Percentiles rank a stretch among this genome's conserved stretches.
phyloP scores from a whole-genome alignment of 2,888 invertebrate genomes.

The Dryobota labecula region DNA sequence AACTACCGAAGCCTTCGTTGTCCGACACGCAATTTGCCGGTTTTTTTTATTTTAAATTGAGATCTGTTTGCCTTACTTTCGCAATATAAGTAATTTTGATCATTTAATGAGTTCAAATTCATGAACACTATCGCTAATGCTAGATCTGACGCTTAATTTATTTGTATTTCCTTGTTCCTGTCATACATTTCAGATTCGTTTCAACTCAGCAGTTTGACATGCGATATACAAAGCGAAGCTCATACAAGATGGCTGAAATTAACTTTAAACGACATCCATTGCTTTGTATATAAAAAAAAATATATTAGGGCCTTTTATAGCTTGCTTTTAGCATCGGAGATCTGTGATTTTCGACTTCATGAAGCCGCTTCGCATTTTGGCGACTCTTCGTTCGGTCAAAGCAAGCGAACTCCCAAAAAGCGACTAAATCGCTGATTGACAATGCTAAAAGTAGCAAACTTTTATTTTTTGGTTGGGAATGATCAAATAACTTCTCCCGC shows the following conservation, averaged over 20 bases:
- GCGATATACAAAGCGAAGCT: slow-evolving; percentile 57
- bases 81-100: too few species aligned
- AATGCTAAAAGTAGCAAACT: neutral
- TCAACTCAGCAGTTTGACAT: slow-evolving; percentile 43
- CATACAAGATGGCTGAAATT: slow-evolving; percentile 38
- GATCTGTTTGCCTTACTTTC: too few species aligned
- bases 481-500: too few species aligned
- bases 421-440: neutral
- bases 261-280: neutral
- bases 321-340: neutral
- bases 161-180: neutral
- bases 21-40: too few species aligned
- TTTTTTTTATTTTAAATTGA: too few species aligned
- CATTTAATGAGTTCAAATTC: neutral
- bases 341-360: neutral
- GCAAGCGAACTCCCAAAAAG: neutral
- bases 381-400: too few species aligned
- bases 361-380: neutral
- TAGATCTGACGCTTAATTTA: slow-evolving; percentile 4
- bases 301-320: neutral
- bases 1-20: too few species aligned
- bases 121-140: neutral
- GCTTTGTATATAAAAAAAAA: too few species aligned
- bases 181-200: slow-evolving; percentile 29
- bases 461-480: too few species aligned